Base-by-base conservation (phyloP, 2,888 invertebrate species). In the Eulithis prunata region DNA sequence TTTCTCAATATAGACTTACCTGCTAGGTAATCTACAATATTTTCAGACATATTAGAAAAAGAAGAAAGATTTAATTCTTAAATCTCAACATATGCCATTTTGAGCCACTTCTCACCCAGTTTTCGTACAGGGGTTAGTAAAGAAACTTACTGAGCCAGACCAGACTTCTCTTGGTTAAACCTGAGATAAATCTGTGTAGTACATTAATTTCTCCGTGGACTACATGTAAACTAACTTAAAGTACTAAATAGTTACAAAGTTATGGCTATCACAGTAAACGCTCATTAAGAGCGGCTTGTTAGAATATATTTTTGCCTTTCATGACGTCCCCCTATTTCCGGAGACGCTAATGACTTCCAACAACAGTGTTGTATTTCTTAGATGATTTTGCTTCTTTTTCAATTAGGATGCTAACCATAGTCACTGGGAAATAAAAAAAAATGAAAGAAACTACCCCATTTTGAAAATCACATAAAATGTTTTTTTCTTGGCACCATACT, bases 281-380 rank as follows among this genome's bases (percentile, higher is more conserved):
- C 70, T 70, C 63, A 68, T 73, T 71, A 71, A 69, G 77, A 65
- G 64, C 43, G 21, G 45, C 64, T 71, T 69, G 75, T 79, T 76
- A 72, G 72, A 77, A 77, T 78, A 81, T 81, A 80, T 82, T 81
- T 80, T 79, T 68, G 79, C 74, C 66, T 70, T 62, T 75, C 70
- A 70, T 78, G 82, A 81, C 83, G 79, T 80, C 79, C 75, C 77
- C 78, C 66, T 71, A 73, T 79, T 85, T 86, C 86, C 86, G 85
- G 77, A 72, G 69, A 69, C 62, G 68, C 76, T 84, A 84, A 85
- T 81, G 85, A 84, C 52, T 52, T 13, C 58, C 62, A 55, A 62
- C 68, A 68, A 59, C 62, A 59, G 70, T 65, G 72, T 71, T 71
- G 51, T 70, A 72, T 68, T 75, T 72, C 69, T 73, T 72, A 69